phyloP scores from a whole-genome alignment of 2,797 vertebrate species.

The Aphelocoma californica region DNA sequence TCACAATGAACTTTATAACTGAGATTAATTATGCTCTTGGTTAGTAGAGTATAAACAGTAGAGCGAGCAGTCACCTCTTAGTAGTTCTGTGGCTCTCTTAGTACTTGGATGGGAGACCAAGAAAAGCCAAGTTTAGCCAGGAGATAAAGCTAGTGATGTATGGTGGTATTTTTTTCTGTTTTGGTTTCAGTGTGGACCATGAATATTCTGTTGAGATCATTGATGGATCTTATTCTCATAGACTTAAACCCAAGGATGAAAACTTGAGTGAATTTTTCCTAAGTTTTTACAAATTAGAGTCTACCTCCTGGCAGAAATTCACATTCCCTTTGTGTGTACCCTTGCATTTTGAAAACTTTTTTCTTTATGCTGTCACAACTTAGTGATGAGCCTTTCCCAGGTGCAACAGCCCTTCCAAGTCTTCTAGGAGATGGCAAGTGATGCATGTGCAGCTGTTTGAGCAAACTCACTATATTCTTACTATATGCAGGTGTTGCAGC shows the following conservation, averaged over 20 bases:
- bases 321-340: background rate
- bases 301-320: conserved; percentile 51
- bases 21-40: background rate
- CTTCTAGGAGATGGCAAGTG: background rate
- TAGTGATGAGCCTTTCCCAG: background rate
- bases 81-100: background rate
- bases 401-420: background rate
- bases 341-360: background rate
- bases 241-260: background rate
- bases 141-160: background rate
- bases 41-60: background rate
- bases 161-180: background rate
- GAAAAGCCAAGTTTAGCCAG: background rate
- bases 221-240: background rate
- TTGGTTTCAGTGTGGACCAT: background rate
- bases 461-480: background rate
- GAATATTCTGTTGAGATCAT: background rate
- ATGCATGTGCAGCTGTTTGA: background rate
- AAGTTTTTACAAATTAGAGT: background rate
- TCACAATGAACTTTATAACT: background rate
- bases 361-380: background rate
- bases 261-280: background rate
- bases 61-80: background rate
- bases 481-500: background rate
- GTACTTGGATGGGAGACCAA: background rate